phyloP scores from a whole-genome alignment of 2,797 vertebrate genomes.

The Luscinia megarhynchos region DNA sequence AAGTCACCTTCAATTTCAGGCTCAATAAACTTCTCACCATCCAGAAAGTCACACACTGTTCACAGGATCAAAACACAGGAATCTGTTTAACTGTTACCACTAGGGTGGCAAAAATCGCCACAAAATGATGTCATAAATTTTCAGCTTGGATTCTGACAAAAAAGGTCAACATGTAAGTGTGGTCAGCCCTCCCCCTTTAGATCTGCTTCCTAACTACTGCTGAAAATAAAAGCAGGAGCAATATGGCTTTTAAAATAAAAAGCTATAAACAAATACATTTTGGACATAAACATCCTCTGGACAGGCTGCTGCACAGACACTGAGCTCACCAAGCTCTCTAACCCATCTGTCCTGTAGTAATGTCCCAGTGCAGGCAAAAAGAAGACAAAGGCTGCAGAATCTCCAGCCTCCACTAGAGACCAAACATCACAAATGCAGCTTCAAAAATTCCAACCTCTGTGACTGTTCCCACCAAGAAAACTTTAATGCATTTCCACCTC shows the following conservation, averaged over 20 bases:
- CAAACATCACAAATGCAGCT: fast-evolving
- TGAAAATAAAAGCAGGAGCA: neutral
- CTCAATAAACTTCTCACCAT: neutral
- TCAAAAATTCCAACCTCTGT: neutral
- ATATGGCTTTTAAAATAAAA: neutral
- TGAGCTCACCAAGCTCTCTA: neutral
- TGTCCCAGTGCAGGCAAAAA: neutral
- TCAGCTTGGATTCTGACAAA: neutral
- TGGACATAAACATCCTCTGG: neutral
- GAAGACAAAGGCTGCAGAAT: neutral
- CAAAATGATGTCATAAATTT: neutral
- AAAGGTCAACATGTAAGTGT: neutral
- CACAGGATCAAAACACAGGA: neutral
- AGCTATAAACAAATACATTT: neutral
- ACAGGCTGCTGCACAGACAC: neutral
- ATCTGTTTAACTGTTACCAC: neutral
- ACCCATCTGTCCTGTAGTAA: neutral
- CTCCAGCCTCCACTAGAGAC: neutral
- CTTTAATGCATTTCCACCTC: neutral
- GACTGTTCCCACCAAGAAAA: neutral
- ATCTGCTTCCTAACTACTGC: neutral
- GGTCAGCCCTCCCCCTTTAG: neutral
- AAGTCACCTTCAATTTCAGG: neutral
- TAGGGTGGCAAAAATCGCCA: neutral
- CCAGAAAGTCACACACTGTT: neutral